Conservation (phyloP, 1,140 invertebrate species). For the Drosophila novamexicana region DNA sequence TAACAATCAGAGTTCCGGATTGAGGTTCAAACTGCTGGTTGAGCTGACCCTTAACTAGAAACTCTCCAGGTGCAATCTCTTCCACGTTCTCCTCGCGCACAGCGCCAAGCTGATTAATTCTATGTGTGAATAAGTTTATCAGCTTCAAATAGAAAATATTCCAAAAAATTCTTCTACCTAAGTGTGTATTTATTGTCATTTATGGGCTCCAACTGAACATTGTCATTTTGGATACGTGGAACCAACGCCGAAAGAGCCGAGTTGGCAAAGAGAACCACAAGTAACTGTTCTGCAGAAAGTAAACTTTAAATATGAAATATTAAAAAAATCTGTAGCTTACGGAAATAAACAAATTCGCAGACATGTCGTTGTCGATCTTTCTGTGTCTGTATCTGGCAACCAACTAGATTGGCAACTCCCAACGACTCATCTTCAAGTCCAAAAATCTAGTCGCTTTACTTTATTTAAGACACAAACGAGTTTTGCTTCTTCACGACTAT, state of each 20-base stretch:
- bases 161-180: neutral
- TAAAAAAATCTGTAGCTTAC: neutral
- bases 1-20: constrained; percentile 7
- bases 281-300: neutral
- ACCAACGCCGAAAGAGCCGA: neutral
- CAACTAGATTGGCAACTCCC: constrained; percentile 11
- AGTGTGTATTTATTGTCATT: constrained; percentile 26
- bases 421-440: constrained; percentile 16
- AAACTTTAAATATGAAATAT: neutral
- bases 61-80: constrained; percentile 4
- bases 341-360: constrained; percentile 8
- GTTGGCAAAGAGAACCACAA: constrained; percentile 19
- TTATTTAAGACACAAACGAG: constrained; percentile 28
- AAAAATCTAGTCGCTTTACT: constrained; percentile 15
- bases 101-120: constrained; percentile 17
- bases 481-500: constrained; percentile 13
- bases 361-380: constrained; percentile 20
- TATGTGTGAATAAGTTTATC: neutral
- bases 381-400: constrained; percentile 4
- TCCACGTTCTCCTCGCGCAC: constrained; percentile 24
- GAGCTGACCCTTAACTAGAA: constrained; percentile 9
- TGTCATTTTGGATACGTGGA: constrained; percentile 11
- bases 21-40: neutral
- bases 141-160: neutral
- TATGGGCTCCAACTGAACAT: constrained; percentile 12